These are phyloP conservation scores for Crotalus helleri DNA, from an alignment of 2,113 vertebrate genomes.

Conservation along the genomic window DNA sequence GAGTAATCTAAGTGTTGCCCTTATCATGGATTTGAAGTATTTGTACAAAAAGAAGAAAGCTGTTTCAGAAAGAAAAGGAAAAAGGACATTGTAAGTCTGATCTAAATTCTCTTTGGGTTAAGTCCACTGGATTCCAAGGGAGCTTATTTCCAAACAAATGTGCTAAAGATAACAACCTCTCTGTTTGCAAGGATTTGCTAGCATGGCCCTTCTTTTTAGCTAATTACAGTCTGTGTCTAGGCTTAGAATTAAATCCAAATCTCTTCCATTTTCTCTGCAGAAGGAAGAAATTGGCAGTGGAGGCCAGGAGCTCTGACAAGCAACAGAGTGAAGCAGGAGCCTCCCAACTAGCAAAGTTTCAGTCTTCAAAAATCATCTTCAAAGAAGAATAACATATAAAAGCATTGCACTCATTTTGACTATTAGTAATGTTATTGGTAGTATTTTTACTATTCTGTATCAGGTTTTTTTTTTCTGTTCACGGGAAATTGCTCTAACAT, in stretches of 20 bases:
- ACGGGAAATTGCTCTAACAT: constrained; percentile 60
- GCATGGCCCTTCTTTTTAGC: constrained; percentile 70
- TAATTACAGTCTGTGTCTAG: constrained; percentile 77
- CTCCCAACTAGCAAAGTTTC: constrained; percentile 67
- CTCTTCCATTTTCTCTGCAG: constrained; percentile 66
- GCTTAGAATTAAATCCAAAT: constrained; percentile 74
- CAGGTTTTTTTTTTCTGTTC: constrained; percentile 60
- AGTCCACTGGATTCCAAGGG: background rate
- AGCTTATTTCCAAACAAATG: background rate
- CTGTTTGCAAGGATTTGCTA: constrained; percentile 72
- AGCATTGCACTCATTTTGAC: background rate
- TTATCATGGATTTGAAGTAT: constrained; percentile 40
- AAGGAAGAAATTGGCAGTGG: constrained; percentile 76
- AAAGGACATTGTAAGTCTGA: constrained; percentile 6
- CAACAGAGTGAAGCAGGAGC: constrained; percentile 65
- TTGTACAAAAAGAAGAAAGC: constrained; percentile 52
- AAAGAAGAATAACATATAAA: constrained; percentile 61
- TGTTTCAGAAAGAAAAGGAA: constrained; percentile 57
- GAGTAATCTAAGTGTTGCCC: background rate
- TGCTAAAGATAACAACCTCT: constrained; percentile 48
- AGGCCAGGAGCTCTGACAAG: constrained; percentile 68
- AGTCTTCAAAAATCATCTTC: constrained; percentile 61
- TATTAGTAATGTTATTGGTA: background rate
- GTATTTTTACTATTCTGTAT: constrained; percentile 46
- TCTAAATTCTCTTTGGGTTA: background rate